Evolutionary conservation across 2,797 vertebrate species (phyloP).

Genomic region (Neosalanx taihuensis): DNA sequence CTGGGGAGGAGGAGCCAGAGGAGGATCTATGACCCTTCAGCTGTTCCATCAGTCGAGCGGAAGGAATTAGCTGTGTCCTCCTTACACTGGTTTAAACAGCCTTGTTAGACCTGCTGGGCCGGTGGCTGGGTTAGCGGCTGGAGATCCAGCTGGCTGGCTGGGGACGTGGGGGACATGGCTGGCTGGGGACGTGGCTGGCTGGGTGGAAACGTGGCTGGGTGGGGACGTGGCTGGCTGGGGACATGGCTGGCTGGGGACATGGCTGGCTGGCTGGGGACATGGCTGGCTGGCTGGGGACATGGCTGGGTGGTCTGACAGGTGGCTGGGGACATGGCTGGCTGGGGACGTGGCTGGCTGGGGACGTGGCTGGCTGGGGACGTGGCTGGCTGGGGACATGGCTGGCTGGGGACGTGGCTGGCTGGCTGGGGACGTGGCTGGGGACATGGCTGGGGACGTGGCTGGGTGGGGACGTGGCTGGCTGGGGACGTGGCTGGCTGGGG

Average conservation of each 20-base stretch:
- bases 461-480: no score
- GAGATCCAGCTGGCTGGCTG: neutral
- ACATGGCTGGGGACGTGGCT: no score
- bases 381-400: neutral
- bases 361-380: neutral
- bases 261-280: neutral
- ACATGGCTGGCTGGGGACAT: neutral
- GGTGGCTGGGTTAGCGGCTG: neutral
- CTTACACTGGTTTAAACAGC: constrained; percentile 32
- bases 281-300: no score
- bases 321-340: neutral
- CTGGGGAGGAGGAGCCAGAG: neutral
- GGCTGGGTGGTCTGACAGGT: no score
- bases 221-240: no score
- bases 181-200: no score
- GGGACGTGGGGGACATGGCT: neutral
- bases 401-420: no score
- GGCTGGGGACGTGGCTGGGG: no score
- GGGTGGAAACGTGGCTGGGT: no score
- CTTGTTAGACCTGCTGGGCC: constrained; percentile 27
- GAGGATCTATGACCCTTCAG: constrained; percentile 51
- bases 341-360: no score
- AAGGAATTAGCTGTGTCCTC: constrained; percentile 50
- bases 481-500: no score
- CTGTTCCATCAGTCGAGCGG: constrained; percentile 40